Evolutionary conservation across 2,113 vertebrate genomes (phyloP), one percentile per base, ranked within the genome.

Genomic region (Siniperca chuatsi): DNA sequence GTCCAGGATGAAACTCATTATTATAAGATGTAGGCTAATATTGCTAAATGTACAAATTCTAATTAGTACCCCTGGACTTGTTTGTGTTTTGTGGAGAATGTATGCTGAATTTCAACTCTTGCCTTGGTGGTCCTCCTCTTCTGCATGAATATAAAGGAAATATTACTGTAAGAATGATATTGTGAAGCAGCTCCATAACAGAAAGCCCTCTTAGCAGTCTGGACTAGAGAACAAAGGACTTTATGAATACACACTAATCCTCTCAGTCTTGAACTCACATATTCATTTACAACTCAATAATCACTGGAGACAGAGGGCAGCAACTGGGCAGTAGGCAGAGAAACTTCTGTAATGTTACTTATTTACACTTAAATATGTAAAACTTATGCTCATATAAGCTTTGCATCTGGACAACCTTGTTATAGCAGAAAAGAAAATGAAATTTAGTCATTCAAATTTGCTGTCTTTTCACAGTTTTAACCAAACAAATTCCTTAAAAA

Each of bases 131-230:
- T 89, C 78, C 64, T 81, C 58, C 25, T 82, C 57, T 68, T 33
- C 57, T 62, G 29, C 58, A 44, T 68, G 74, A 78, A 82, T 58
- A 77, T 84, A 84, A 90, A 86, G 64, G 40, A 90, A 69, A 86
- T 78, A 66, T 82, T 72, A 82, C 62, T 82, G 77, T 83, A 71
- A 86, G 73, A 87, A 76, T 87, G 83, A 89, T 78, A 90, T 81
- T 72, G 82, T 75, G 74, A 83, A 74, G 79, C 72, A 44, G 84
- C 42, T 60, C 50, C 83, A 78, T 35, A 57, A 60, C 42, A 54
- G 55, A 83, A 55, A 83, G 75, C 69, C 70, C 71, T 85, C 70
- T 92, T 61, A 91, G 84, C 58, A 69, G 86, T 83, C 87, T 91
- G 82, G 52, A 84, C 35, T 4, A 57, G 25, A 83, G 76, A 91